A percentile compares a stretch with the other conserved stretches of the same genome.
Evolutionary conservation across 2,797 vertebrate genomes (phyloP).

Genomic region (Cichlasoma orientale): DNA sequence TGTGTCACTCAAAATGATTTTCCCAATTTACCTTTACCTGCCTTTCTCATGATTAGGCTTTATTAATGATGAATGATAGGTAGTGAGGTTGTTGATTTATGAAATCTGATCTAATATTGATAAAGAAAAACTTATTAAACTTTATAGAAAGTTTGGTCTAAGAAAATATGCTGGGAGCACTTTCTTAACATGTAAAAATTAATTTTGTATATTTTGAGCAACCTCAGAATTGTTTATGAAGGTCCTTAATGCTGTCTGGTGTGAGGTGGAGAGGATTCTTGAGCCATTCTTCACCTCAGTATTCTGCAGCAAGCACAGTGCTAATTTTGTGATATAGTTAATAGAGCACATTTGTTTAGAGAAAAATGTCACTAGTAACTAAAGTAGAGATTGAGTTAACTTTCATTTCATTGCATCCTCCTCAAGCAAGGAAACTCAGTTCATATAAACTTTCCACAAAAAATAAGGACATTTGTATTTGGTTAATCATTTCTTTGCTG

Average conservation of each 20-base stretch:
- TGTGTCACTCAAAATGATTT: conserved; percentile 41
- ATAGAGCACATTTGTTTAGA: neutral
- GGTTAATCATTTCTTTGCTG: too few species aligned
- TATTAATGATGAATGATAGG: conserved; percentile 53
- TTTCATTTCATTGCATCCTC: neutral
- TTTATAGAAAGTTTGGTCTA: neutral
- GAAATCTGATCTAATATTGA: neutral
- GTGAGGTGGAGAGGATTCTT: neutral
- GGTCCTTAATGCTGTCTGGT: too few species aligned
- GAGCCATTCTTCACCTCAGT: neutral
- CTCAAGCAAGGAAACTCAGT: neutral
- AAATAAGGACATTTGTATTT: too few species aligned
- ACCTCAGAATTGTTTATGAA: neutral
- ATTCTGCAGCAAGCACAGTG: neutral
- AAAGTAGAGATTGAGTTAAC: neutral
- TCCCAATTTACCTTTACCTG: neutral
- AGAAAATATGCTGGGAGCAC: neutral
- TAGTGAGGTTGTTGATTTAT: conserved; percentile 4
- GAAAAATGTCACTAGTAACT: neutral
- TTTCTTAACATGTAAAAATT: neutral
- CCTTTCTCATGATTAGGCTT: conserved; percentile 21
- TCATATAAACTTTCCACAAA: neutral
- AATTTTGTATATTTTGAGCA: neutral
- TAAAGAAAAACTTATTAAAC: conserved; percentile 11
- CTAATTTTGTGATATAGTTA: neutral